Percentiles rank a stretch among this genome's conserved stretches.
Evolutionary conservation across 2,888 invertebrate species (phyloP).

Genomic region (Phalangium opilio): DNA sequence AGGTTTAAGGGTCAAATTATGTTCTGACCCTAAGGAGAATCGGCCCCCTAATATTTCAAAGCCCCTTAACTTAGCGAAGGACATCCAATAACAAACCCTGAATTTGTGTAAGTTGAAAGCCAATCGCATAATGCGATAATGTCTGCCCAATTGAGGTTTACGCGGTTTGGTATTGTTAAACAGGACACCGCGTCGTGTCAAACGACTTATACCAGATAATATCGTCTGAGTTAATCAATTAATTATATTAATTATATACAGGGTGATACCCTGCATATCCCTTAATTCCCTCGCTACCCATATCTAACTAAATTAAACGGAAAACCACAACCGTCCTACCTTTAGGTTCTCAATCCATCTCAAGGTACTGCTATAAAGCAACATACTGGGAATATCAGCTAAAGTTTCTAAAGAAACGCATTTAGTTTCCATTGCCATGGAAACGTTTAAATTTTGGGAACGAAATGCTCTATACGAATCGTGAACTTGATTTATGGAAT

Average conservation of each 20-base stretch:
- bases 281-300: too few relatives aligned
- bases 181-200: conserved; percentile 75
- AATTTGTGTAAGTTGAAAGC: conserved; percentile 21
- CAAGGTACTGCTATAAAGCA: conserved; percentile 82
- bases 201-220: conserved; percentile 74
- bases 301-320: too few relatives aligned
- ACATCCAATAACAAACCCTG: conserved; percentile 85
- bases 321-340: too few relatives aligned
- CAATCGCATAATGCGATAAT: conserved; percentile 37
- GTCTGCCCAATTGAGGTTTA: conserved; percentile 81
- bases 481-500: conserved; percentile 88
- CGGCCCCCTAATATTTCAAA: conserved; percentile 56
- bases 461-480: conserved; percentile 92
- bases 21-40: conserved; percentile 27
- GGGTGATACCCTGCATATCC: too few relatives aligned
- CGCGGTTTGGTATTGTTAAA: conserved; percentile 69
- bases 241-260: too few relatives aligned
- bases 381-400: conserved; percentile 33
- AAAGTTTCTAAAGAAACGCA: conserved; percentile 25
- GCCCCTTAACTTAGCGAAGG: conserved; percentile 84
- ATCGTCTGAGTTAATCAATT: conserved; percentile 34
- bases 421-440: conserved; percentile 60
- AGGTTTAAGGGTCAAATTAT: conserved; percentile 47
- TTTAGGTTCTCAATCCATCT: conserved; percentile 93
- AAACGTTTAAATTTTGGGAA: conserved; percentile 64